phyloP scores from a whole-genome alignment of 2,113 vertebrate genomes.

The Gambusia holbrooki region DNA sequence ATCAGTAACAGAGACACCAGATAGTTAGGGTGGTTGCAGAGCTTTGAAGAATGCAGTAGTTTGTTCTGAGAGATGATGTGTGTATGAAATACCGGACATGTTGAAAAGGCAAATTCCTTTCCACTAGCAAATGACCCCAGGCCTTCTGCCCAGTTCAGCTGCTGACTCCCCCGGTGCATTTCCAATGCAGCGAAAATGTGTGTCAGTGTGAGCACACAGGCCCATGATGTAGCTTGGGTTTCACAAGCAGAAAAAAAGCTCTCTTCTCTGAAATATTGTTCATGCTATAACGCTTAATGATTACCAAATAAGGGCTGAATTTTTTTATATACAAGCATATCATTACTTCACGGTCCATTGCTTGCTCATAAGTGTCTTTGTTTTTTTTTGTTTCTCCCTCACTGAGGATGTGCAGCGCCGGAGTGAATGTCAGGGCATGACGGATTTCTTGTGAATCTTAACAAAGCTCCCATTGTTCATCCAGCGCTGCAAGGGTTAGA shows the following conservation, averaged over 20 bases:
- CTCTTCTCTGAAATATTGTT: slow-evolving; percentile 21
- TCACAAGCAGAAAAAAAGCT: slow-evolving; percentile 43
- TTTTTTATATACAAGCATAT: slow-evolving; percentile 6
- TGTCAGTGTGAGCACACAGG: slow-evolving; percentile 51
- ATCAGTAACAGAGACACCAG: neutral
- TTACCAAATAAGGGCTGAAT: slow-evolving; percentile 42
- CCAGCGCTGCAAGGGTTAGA: slow-evolving; percentile 33
- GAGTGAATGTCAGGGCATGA: slow-evolving; percentile 40
- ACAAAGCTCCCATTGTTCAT: slow-evolving; percentile 73
- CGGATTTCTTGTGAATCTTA: slow-evolving; percentile 54
- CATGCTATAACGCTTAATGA: slow-evolving; percentile 17
- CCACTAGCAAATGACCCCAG: slow-evolving; percentile 70
- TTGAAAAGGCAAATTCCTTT: slow-evolving; percentile 79
- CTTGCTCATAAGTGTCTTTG: slow-evolving; percentile 12
- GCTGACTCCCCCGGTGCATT: slow-evolving; percentile 55
- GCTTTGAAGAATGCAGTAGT: slow-evolving; percentile 11
- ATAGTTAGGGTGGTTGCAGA: neutral
- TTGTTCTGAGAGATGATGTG: slow-evolving; percentile 62
- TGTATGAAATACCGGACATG: slow-evolving; percentile 53
- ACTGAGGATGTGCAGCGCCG: slow-evolving; percentile 49
- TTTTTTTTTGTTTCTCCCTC: slow-evolving; percentile 12
- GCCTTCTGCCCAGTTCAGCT: slow-evolving; percentile 59
- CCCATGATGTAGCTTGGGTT: slow-evolving; percentile 53
- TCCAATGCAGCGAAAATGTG: slow-evolving; percentile 64
- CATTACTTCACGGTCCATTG: slow-evolving; percentile 10